Evolutionary conservation across 1,140 invertebrate genomes (phyloP), one percentile per base, ranked within the genome.

Genomic region (Drosophila setifemur): DNA sequence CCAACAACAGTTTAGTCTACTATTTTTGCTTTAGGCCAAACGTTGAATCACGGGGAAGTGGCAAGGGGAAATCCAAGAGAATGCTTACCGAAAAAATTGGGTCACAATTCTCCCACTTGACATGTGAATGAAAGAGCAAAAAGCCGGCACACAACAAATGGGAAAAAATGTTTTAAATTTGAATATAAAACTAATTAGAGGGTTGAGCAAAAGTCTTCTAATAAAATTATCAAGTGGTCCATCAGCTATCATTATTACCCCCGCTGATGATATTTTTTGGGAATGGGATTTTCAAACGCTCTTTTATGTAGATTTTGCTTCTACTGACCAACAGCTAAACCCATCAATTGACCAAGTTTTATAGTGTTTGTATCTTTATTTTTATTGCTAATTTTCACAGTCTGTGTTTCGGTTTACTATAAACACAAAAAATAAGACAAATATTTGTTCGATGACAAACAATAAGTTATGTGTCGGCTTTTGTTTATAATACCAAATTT

Each of bases 331-430:
- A 4, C 29, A n/a, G 45, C 14, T 52, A 66, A 79, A 64, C 55
- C 68, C 35, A 58, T 81, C 70, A 81, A 71, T 81, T 74, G 64
- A 9, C 42, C 44, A 79, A 42, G 33, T 50, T 43, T 52, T 57
- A 63, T 49, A 44, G 54, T 37, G 18, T 53, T 69, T 58, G 31
- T 37, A 12, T 39, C 29, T 5, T 11, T 50, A 19, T 58, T 45
- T 58, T 52, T 57, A 64, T 81, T 57, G 75, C 75, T 79, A 74
- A 79, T 81, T 79, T 81, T 79, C 71, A 79, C 76, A 81, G 76
- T 25, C 60, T 81, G 52, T 43, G 28, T 52, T 50, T 60, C 49
- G 72, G 33, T 48, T 55, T 71, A 42, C 44, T 64, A 73, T 26
- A 48, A 47, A 58, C 39, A 8, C 26, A 53, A 26, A 23, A 43